These are phyloP conservation scores for Hoplias malabaricus DNA, from an alignment of 2,113 vertebrate genomes.

Conservation along the genomic window DNA sequence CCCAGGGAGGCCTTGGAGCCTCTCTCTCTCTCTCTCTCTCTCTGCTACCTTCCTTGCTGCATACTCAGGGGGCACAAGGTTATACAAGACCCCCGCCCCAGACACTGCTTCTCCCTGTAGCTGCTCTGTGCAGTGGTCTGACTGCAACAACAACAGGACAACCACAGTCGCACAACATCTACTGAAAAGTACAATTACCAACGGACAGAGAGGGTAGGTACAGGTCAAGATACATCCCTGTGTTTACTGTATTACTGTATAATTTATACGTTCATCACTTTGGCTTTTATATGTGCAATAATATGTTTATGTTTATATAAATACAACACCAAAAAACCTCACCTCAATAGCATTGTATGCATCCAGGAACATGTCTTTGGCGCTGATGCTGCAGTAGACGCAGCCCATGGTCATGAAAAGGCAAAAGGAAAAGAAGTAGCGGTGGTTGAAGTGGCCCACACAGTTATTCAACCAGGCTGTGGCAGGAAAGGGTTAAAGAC, in stretches of 20 bases:
- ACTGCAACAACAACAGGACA: neutral
- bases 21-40: too few relatives aligned
- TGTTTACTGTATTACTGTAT: too few relatives aligned
- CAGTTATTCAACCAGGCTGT: constrained; percentile 98
- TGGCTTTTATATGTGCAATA: too few relatives aligned
- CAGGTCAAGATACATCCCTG: too few relatives aligned
- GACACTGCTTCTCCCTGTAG: constrained; percentile 13
- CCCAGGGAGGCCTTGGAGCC: neutral
- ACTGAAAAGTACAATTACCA: too few relatives aligned
- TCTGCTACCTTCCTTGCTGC: constrained; percentile 29
- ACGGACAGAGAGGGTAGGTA: too few relatives aligned
- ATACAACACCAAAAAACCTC: too few relatives aligned
- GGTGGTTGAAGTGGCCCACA: constrained; percentile 96
- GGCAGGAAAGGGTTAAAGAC: constrained; percentile 48
- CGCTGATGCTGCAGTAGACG: constrained; percentile 92
- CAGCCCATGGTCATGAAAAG: constrained; percentile 96
- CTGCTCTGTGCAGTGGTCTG: constrained; percentile 8
- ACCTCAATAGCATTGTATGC: constrained; percentile 92
- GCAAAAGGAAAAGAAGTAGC: constrained; percentile 98
- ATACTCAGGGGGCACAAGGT: neutral
- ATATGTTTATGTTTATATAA: too few relatives aligned
- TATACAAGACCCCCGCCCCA: constrained; percentile 33
- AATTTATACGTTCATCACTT: too few relatives aligned
- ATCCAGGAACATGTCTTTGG: constrained; percentile 86
- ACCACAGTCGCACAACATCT: too few relatives aligned